Base-by-base conservation (phyloP, 1,140 invertebrate species). In the Zaprionus camerounensis region DNA sequence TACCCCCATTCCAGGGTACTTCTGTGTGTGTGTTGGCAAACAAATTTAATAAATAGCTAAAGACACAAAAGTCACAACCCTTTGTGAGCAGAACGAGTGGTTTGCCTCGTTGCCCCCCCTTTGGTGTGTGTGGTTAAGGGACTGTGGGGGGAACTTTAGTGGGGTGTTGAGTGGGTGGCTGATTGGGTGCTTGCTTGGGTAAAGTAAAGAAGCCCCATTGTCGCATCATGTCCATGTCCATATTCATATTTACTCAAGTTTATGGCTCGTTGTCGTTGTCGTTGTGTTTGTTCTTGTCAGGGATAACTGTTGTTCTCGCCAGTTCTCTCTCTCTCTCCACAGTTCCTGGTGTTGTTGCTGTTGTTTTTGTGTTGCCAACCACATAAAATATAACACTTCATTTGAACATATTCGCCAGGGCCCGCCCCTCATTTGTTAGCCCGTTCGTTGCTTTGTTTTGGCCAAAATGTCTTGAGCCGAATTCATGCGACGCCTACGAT, bases 21-120 rank as follows among this genome's bases (percentile, higher is more conserved):
- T 31, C 7, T 51, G n/a, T 66, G 31, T 34, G 31, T 34, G 31
- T 71, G 75, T 73, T 73, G 55, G 84, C 81, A 88, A 88, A 88
- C 85, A 88, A 88, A 84, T 88, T 88, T 88, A 88, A 88, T 88
- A 88, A 88, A 88, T 88, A 88, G 85, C 85, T 90, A 85, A 90
- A 82, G 76, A 90, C 76, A 81, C 67, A 80, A 88, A 87, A 87
- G 83, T 87, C 84, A 88, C 84, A 87, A 87, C 84, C 84, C 84
- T 87, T 87, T 87, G 84, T 62, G 46, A 51, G 46, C 3, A n/a
- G n/a, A n/a, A 9, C 41, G 41, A 46, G 41, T 46, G 41, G n/a
- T 46, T 46, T 17, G 41, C n/a, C 41, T 46, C n/a, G 41, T 46
- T 13, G 12, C 11, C 34, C 34, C 13, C 13, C 34, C 36, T 38